These are phyloP conservation scores for Ichneumoninae sp. DNA, from an alignment of 2,888 invertebrate genomes.

Conservation along the genomic window DNA sequence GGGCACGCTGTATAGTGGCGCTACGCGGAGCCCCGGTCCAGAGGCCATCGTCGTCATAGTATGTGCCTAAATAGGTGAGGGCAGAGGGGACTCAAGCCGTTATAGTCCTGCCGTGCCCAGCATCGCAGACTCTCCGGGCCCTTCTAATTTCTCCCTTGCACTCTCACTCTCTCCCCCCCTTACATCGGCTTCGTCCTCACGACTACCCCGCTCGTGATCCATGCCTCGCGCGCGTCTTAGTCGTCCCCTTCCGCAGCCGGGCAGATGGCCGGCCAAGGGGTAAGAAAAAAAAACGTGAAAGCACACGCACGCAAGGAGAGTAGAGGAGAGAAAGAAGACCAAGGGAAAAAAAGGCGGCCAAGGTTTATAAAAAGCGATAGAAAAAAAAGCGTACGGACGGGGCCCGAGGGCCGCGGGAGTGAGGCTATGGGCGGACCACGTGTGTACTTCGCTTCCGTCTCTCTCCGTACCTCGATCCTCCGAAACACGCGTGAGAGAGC, in stretches of 20 bases:
- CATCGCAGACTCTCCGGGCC: conserved; percentile 47
- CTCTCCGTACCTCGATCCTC: conserved; percentile 37
- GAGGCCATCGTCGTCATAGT: conserved; percentile 29
- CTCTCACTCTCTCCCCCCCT: conserved; percentile 58
- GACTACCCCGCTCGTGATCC: conserved; percentile 61
- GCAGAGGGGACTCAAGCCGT: conserved; percentile 78
- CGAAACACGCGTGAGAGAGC: conserved; percentile 62
- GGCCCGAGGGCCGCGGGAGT: conserved; percentile 73
- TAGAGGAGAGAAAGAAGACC: conserved; percentile 63
- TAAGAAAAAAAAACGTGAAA: conserved; percentile 82
- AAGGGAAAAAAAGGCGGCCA: conserved; percentile 67
- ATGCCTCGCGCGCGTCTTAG: conserved; percentile 78
- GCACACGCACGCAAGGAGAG: conserved; percentile 74
- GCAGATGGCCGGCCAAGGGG: conserved; percentile 86
- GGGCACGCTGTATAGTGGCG: conserved; percentile 49
- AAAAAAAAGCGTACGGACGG: conserved; percentile 74
- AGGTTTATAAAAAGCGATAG: conserved; percentile 83
- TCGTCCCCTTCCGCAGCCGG: conserved; percentile 84
- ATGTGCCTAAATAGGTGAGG: conserved; percentile 26
- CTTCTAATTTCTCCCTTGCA: conserved; percentile 61
- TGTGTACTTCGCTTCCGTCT: conserved; percentile 72
- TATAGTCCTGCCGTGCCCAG: conserved; percentile 75
- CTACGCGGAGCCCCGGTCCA: conserved; percentile 57
- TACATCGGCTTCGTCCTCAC: conserved; percentile 48
- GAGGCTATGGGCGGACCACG: conserved; percentile 76